These are phyloP conservation scores for Pseudocheirus occidentalis DNA, from an alignment of 2,797 vertebrate species.

Conservation along the genomic window DNA sequence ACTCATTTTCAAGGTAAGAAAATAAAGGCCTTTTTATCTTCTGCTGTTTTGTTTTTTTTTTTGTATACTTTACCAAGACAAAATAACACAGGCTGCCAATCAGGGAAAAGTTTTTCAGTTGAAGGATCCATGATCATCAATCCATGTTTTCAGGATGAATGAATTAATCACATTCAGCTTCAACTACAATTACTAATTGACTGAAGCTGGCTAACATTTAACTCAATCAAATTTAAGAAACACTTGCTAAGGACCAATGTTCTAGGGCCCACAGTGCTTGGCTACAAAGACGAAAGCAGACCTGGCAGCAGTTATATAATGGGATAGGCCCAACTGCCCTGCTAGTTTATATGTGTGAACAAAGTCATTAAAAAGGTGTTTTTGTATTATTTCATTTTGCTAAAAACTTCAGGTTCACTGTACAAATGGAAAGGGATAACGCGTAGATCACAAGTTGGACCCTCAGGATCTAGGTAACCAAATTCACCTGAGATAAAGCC, in stretches of 20 bases:
- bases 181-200: not conserved
- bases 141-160: not conserved
- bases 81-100: not conserved
- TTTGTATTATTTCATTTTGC: not conserved
- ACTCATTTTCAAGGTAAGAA: conserved; percentile 15
- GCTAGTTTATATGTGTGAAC: not conserved
- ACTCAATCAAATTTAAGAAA: not conserved
- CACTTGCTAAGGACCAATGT: not conserved
- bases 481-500: not conserved
- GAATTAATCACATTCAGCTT: not conserved
- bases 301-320: not conserved
- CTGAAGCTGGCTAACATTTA: not conserved
- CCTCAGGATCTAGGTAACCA: not conserved
- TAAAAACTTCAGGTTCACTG: not conserved
- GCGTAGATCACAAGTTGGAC: not conserved
- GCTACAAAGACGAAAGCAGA: not conserved
- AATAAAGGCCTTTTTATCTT: conserved; percentile 29
- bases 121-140: not conserved
- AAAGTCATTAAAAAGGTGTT: not conserved
- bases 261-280: not conserved
- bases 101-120: not conserved
- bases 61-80: conserved; percentile 17
- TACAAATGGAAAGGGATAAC: not conserved
- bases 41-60: not conserved
- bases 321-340: not conserved